Base-by-base conservation (phyloP, 2,888 invertebrate species). In the Liodrosophila aerea region DNA sequence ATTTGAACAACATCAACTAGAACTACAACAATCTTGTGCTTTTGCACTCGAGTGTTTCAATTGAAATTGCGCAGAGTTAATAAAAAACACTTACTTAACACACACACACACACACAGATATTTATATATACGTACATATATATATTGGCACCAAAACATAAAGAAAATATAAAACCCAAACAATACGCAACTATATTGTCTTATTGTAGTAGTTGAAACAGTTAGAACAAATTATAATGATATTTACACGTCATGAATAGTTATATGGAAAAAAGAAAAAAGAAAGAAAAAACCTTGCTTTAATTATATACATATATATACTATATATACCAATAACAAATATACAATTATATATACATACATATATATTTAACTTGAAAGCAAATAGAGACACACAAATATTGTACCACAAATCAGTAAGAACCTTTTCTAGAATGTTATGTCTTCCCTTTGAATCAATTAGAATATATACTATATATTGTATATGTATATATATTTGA, bases 401-500 rank as follows among this genome's bases (percentile, higher is more conserved):
- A 70, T 64, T 70, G 46, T 66, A 66, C 50, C 64, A 64, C 46
- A 70, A 71, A 71, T 74, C 67, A 84, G 76, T 80, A 73, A 81
- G 71, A 83, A 85, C 77, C 85, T 82, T 82, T 85, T 85, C 82
- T 82, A 80, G 78, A 85, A 83, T 82, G 80, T 85, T 82, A 83
- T 81, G 80, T 80, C 80, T 80, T 80, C 80, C 80, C 80, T 82
- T 75, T 85, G 70, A 78, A 80, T 85, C 80, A 80, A 80, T 80
- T 80, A 80, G 61, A 63, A 34, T 12, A 13, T n/a, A 50, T 45
- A 39, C 22, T 33, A 33, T 30, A 43, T 45, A 36, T 16, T 45
- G 40, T 22, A 56, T 41, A 18, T 29, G 8, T 15, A 29, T 27
- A 9, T 7, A 22, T 46, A 13, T 18, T 15, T 44, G 2, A 22